Evolutionary conservation across 2,888 invertebrate genomes (phyloP), one percentile per base, ranked within the genome.

Genomic region (Macrosoma leucophasiata): DNA sequence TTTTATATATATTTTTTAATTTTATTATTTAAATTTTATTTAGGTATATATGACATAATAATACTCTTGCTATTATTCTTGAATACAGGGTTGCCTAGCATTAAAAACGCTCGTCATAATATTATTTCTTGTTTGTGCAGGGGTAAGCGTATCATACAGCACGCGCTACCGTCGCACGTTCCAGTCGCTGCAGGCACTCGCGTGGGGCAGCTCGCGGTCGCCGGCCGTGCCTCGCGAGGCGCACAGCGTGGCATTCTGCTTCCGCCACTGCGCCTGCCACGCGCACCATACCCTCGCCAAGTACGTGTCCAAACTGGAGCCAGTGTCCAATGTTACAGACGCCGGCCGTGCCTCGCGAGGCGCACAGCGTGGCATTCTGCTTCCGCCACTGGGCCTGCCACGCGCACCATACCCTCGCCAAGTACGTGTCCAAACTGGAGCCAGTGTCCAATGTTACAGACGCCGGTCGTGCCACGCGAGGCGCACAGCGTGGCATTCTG

Each of bases 121-220:
- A n/a, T n/a, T n/a, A n/a, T n/a, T n/a, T n/a, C n/a, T n/a, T n/a
- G n/a, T n/a, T 35, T 25, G 0, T 15, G 2, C 43, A 58, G 86
- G 89, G 3, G 91, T n/a, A n/a, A n/a, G 91, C 43, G 79, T 92
- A 17, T 86, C 92, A 3, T 91, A 90, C 62, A 93, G 94, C 49
- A 96, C 97, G 0, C 87, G 92, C 22, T 96, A 95, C 65, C 63
- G 95, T 1, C 87, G 98, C 53, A 97, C 97, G 10, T 95, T 94
- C 58, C 97, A 97, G 74, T 96, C 96, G 51, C 91, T 94, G 0
- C 84, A 95, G 48, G 94, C 68, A 9, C 39, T 92, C 35, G 85
- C 90, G 45, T 71, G 66, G 65, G 55, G 84, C 89, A 78, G 84
- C 22, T 90, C 91, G 58, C 39, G 58, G 1, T 42, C 25, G 1